phyloP scores from a whole-genome alignment of 2,113 vertebrate genomes.

The Psittacula cyanocephala region DNA sequence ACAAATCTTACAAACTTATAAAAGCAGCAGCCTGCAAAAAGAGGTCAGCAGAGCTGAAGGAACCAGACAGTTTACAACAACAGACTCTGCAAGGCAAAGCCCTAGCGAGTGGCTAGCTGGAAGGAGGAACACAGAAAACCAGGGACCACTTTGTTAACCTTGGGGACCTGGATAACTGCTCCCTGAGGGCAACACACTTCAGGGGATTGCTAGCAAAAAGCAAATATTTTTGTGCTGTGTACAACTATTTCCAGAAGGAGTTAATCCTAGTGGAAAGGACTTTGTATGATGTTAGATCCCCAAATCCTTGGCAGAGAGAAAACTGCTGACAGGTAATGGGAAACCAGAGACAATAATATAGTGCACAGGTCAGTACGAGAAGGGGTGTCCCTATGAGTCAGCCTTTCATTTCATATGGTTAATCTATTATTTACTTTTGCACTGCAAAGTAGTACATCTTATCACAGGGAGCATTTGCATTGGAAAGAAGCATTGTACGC shows the following conservation, averaged over 20 bases:
- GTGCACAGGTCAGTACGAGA: background rate
- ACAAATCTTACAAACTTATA: no score
- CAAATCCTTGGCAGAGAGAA: background rate
- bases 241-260: background rate
- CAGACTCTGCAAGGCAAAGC: background rate
- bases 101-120: rapidly evolving
- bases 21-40: background rate
- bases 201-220: background rate
- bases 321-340: background rate
- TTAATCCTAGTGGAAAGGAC: background rate
- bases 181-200: rapidly evolving
- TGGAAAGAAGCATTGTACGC: rapidly evolving
- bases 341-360: background rate
- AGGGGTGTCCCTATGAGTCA: no score
- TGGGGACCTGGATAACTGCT: background rate
- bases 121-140: background rate
- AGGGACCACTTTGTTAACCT: no score
- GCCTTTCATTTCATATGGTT: rapidly evolving
- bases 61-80: rapidly evolving
- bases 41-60: background rate
- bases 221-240: background rate
- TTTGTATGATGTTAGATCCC: background rate
- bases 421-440: background rate
- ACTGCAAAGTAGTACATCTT: no score
- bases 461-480: no score